Evolutionary conservation across 2,888 invertebrate species (phyloP).

Genomic region (Eupithecia tripunctaria): DNA sequence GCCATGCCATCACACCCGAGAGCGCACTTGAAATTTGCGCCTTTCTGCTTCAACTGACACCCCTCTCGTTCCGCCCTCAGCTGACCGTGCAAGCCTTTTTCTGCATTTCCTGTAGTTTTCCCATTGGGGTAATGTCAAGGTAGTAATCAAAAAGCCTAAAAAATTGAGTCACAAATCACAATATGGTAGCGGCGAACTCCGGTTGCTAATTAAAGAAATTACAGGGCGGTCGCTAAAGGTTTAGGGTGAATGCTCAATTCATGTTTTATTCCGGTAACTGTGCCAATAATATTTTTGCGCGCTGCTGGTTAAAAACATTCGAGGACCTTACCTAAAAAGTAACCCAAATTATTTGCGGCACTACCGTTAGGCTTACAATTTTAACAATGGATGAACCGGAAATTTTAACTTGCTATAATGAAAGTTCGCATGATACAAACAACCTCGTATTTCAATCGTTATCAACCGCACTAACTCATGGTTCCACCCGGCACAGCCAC

Average conservation of each 20-base stretch:
- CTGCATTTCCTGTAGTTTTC: constrained; percentile 36
- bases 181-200: constrained; percentile 24
- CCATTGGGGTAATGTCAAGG: constrained; percentile 37
- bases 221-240: constrained; percentile 36
- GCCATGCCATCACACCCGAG: constrained; percentile 50
- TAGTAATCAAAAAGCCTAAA: constrained; percentile 36
- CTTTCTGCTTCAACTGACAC: constrained; percentile 52
- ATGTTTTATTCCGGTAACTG: constrained; percentile 31
- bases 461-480: constrained; percentile 46
- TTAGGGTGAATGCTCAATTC: constrained; percentile 33
- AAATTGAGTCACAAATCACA: constrained; percentile 35
- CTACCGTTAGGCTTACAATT: constrained; percentile 8
- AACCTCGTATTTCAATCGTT: constrained; percentile 24
- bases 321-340: not conserved
- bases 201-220: constrained; percentile 36
- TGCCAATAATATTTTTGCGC: constrained; percentile 13
- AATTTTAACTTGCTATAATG: constrained; percentile 28
- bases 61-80: constrained; percentile 15
- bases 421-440: constrained; percentile 23
- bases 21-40: constrained; percentile 68
- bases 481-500: constrained; percentile 57
- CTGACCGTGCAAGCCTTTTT: constrained; percentile 22
- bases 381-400: constrained; percentile 25
- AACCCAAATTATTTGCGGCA: not conserved
- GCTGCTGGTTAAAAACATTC: not conserved